Conservation (phyloP, 2,113 vertebrate genomes). For the Eolophus roseicapilla region DNA sequence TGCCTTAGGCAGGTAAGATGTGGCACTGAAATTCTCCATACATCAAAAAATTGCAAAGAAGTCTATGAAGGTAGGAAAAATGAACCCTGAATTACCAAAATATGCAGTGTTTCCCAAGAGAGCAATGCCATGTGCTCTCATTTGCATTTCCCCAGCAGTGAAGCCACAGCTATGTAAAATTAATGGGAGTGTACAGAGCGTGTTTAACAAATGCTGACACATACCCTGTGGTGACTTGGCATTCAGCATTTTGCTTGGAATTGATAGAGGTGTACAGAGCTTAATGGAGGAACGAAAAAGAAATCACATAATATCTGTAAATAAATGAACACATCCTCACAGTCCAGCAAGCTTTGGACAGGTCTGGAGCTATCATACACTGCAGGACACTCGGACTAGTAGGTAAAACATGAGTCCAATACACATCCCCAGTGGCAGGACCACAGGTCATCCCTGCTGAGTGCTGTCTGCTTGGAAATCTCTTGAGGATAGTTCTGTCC, state of each 20-base stretch:
- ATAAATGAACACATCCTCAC: not conserved
- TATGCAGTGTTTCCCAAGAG: not conserved
- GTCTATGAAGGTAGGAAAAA: not conserved
- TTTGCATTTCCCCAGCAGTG: constrained; percentile 22
- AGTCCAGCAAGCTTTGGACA: not conserved
- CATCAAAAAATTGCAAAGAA: not conserved
- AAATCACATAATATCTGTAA: not conserved
- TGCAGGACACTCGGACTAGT: not conserved
- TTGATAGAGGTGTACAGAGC: not conserved
- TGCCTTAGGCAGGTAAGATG: not conserved
- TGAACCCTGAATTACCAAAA: not conserved
- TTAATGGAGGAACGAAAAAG: not conserved
- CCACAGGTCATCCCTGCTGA: not conserved
- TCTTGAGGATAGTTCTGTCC: not conserved
- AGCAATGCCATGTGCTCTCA: not conserved
- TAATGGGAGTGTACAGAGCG: constrained; percentile 9
- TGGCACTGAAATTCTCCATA: not conserved
- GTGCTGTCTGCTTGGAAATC: not conserved
- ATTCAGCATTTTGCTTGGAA: not conserved
- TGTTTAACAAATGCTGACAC: constrained; percentile 40
- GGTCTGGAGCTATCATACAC: not conserved
- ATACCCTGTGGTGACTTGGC: constrained; percentile 29
- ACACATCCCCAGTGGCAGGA: not conserved
- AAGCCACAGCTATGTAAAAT: constrained; percentile 28
- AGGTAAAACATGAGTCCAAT: not conserved